A percentile compares a stretch with the other conserved stretches of the same genome.
Conservation (phyloP, 2,888 invertebrate genomes). For the Anoplius nigerrimus region DNA sequence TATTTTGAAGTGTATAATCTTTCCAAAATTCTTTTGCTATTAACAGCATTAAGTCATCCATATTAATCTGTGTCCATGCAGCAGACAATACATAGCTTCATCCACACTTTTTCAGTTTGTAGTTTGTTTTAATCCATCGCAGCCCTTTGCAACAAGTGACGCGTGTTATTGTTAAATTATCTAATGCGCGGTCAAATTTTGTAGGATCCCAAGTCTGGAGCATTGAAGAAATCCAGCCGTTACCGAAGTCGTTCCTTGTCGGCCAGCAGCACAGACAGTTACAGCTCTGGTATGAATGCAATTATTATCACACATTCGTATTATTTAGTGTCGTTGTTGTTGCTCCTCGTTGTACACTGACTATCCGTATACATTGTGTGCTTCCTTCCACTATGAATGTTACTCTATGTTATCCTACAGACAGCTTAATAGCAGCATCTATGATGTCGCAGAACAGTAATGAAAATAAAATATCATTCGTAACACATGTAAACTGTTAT, state of each 20-base stretch:
- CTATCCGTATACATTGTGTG: neutral
- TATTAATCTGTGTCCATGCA: conserved; percentile 58
- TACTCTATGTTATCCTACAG: too few relatives aligned
- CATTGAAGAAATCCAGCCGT: conserved; percentile 90
- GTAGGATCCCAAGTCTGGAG: conserved; percentile 83
- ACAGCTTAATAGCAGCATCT: too few relatives aligned
- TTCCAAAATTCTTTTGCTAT: too few relatives aligned
- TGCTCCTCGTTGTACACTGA: neutral
- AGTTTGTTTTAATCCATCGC: conserved; percentile 65
- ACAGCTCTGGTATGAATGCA: conserved; percentile 86
- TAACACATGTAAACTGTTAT: neutral
- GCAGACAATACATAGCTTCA: conserved; percentile 62
- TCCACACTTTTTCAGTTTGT: conserved; percentile 68
- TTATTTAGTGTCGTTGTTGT: too few relatives aligned
- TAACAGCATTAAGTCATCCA: conserved; percentile 40
- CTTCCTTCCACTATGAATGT: too few relatives aligned
- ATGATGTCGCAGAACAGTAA: too few relatives aligned
- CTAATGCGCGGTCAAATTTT: conserved; percentile 58
- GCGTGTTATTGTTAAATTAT: conserved; percentile 13
- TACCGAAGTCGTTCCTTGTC: conserved; percentile 94
- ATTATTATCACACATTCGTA: too few relatives aligned
- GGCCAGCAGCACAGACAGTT: conserved; percentile 96
- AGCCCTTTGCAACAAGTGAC: conserved; percentile 43
- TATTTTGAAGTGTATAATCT: too few relatives aligned
- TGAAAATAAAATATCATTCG: neutral